Conservation (phyloP, 2,113 vertebrate species). For the Brachypteracias leptosomus region DNA sequence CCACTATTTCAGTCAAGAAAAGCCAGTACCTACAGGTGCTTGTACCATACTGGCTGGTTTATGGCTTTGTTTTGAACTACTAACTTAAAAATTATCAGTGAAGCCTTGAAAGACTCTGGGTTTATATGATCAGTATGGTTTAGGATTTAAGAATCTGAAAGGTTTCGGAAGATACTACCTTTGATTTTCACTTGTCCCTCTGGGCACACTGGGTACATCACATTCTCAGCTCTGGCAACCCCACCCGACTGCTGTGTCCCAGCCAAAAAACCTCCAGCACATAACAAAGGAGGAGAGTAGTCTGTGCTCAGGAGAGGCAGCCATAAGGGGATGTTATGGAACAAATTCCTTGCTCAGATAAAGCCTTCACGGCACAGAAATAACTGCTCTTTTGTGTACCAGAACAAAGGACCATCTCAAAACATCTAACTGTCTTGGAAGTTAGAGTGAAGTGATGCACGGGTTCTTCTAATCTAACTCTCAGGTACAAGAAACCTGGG, state of each 20-base stretch:
- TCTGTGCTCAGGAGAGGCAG: not conserved
- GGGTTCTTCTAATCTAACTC: not conserved
- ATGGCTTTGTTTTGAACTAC: not conserved
- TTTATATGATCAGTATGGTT: rapidly evolving
- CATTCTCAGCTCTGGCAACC: not conserved
- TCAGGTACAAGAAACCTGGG: not conserved
- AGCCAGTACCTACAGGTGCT: not conserved
- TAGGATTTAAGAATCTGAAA: not conserved
- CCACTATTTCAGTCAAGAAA: not conserved
- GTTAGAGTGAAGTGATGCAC: not conserved
- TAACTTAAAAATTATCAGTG: not conserved
- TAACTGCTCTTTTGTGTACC: not conserved
- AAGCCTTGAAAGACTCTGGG: not conserved
- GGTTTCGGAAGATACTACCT: not conserved
- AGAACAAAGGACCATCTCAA: constrained; percentile 10
- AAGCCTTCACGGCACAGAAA: not conserved
- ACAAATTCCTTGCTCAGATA: not conserved
- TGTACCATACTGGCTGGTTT: not conserved
- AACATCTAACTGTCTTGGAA: not conserved
- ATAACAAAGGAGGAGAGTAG: not conserved
- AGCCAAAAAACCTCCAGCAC: rapidly evolving
- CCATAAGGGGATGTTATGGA: not conserved
- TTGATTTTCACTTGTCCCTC: not conserved
- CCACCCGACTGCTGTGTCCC: rapidly evolving
- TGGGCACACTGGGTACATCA: not conserved